phyloP scores from a whole-genome alignment of 2,888 invertebrate genomes.

The Lissocephala sabroskyi region DNA sequence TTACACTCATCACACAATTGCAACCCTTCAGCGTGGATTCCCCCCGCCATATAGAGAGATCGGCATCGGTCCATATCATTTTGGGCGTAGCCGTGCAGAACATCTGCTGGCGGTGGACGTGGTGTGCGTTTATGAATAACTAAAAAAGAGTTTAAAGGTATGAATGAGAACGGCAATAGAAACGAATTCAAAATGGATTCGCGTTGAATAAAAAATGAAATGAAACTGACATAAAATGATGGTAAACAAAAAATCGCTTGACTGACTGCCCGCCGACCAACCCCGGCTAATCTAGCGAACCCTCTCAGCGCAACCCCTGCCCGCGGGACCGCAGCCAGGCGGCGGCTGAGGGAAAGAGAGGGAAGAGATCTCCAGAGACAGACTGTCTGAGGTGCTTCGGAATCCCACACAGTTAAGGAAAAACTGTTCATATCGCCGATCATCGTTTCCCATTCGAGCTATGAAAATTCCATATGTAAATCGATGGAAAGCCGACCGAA shows the following conservation, averaged over 20 bases:
- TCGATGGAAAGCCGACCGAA: constrained; percentile 45
- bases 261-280: too few species aligned
- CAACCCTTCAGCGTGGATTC: too few species aligned
- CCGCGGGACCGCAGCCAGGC: not conserved
- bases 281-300: too few species aligned
- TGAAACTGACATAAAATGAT: constrained; percentile 36
- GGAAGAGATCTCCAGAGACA: too few species aligned
- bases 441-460: too few species aligned
- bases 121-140: constrained; percentile 43
- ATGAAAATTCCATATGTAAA: too few species aligned
- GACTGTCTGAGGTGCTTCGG: constrained; percentile 5
- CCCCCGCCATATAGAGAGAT: too few species aligned
- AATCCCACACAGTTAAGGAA: too few species aligned
- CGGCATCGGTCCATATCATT: too few species aligned
- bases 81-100: constrained; percentile 25
- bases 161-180: constrained; percentile 13
- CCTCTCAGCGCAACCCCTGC: not conserved
- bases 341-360: constrained; percentile 14
- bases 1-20: too few species aligned
- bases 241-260: constrained; percentile 42
- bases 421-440: too few species aligned
- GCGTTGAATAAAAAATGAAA: constrained; percentile 30
- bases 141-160: constrained; percentile 11
- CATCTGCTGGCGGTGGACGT: constrained; percentile 35
- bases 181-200: constrained; percentile 47